Conservation (phyloP, 2,888 invertebrate genomes). For the Habroteleia sp. region DNA sequence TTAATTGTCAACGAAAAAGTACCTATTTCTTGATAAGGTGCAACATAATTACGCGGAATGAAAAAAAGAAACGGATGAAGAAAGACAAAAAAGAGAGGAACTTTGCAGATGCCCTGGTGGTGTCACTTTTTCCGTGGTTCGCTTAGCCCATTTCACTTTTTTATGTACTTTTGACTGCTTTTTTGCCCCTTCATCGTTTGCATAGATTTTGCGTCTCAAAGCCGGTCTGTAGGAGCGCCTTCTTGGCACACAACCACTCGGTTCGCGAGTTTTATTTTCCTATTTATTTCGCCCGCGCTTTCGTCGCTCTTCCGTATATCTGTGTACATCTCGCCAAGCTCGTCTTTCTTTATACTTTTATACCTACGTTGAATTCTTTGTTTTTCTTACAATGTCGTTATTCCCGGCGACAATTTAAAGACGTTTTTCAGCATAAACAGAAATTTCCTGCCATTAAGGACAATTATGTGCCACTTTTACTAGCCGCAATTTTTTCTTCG, state of each 20-base stretch:
- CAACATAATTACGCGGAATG: constrained; percentile 12
- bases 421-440: constrained; percentile 39
- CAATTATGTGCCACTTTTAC: constrained; percentile 17
- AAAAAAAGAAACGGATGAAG: background rate
- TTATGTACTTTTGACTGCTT: constrained; percentile 46
- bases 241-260: constrained; percentile 46
- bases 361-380: constrained; percentile 41
- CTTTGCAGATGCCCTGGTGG: constrained; percentile 8
- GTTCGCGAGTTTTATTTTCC: constrained; percentile 51
- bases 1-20: constrained; percentile 8
- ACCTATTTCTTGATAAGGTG: constrained; percentile 4
- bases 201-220: constrained; percentile 58
- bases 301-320: constrained; percentile 41
- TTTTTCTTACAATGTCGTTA: constrained; percentile 43
- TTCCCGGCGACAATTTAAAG: constrained; percentile 37
- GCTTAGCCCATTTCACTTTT: constrained; percentile 32
- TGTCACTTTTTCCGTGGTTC: constrained; percentile 41
- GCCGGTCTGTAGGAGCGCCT: constrained; percentile 32
- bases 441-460: constrained; percentile 31
- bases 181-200: constrained; percentile 39
- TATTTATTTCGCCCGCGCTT: constrained; percentile 55
- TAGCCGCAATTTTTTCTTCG: background rate
- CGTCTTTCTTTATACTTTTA: constrained; percentile 47
- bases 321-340: constrained; percentile 23
- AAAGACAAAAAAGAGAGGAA: constrained; percentile 9